Evolutionary conservation across 2,888 invertebrate genomes (phyloP).

Genomic region (Chloroclystis v-ata): DNA sequence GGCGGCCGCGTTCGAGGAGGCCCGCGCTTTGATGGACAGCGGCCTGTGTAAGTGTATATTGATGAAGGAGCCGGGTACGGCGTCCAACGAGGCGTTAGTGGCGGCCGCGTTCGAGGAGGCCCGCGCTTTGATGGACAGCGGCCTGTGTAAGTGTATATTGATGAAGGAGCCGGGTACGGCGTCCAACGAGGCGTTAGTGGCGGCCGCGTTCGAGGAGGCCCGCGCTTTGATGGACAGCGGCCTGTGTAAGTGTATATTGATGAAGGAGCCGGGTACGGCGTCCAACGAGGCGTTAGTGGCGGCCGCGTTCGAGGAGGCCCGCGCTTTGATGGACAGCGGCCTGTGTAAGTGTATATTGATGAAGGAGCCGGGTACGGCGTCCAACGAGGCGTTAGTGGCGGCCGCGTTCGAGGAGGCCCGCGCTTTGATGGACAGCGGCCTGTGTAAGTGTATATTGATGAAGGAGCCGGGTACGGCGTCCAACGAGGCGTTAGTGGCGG

Average conservation of each 20-base stretch:
- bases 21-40: slow-evolving; percentile 29
- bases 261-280: too few species aligned
- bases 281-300: slow-evolving; percentile 27
- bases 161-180: too few species aligned
- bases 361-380: too few species aligned
- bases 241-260: too few species aligned
- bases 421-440: slow-evolving; percentile 30
- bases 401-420: slow-evolving; percentile 26
- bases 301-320: slow-evolving; percentile 26
- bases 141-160: too few species aligned
- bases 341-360: too few species aligned
- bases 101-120: slow-evolving; percentile 29
- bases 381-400: slow-evolving; percentile 26
- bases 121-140: slow-evolving; percentile 29
- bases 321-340: slow-evolving; percentile 29
- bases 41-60: too few species aligned
- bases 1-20: slow-evolving; percentile 28
- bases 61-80: too few species aligned
- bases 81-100: slow-evolving; percentile 25
- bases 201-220: slow-evolving; percentile 27
- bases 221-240: slow-evolving; percentile 30
- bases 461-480: too few species aligned
- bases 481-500: slow-evolving; percentile 24
- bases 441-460: too few species aligned
- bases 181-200: slow-evolving; percentile 26